Percentiles rank a stretch among this genome's conserved stretches.
These are phyloP conservation scores for Syrmaticus mikado DNA, from an alignment of 2,113 vertebrate genomes.

Conservation along the genomic window DNA sequence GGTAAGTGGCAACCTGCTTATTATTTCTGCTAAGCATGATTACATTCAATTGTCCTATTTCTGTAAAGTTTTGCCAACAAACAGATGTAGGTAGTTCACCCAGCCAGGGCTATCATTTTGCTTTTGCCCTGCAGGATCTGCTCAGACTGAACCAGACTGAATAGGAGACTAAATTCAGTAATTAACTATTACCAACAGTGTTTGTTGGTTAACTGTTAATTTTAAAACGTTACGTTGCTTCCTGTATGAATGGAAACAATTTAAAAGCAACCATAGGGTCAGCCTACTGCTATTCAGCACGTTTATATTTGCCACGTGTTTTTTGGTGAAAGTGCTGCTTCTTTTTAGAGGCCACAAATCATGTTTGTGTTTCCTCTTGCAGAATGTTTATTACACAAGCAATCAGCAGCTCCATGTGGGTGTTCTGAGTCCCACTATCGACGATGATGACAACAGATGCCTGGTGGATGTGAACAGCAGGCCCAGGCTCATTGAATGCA, in stretches of 20 bases:
- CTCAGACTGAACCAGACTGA: background rate
- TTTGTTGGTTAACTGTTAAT: background rate
- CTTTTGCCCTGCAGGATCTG: background rate
- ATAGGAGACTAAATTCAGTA: background rate
- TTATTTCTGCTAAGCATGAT: background rate
- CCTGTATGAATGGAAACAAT: background rate
- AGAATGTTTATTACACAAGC: constrained; percentile 98
- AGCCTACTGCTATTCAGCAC: background rate
- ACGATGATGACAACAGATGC: constrained; percentile 97
- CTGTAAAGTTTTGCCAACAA: background rate
- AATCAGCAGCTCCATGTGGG: constrained; percentile 91
- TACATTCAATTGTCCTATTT: background rate
- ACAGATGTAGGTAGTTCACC: background rate
- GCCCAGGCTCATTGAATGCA: constrained; percentile 95
- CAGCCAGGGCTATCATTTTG: background rate
- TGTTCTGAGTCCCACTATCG: constrained; percentile 93
- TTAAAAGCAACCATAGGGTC: background rate
- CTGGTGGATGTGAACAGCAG: constrained; percentile 96
- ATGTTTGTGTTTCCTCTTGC: constrained; percentile 74
- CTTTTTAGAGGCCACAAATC: constrained; percentile 38
- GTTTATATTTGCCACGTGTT: constrained; percentile 2
- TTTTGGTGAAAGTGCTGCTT: constrained; percentile 13
- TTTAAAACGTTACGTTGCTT: background rate
- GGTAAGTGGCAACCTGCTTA: background rate
- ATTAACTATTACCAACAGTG: background rate